Evolutionary conservation across 92 coral and sea anemone genomes (phyloP).

Genomic region (Montipora capitata): DNA sequence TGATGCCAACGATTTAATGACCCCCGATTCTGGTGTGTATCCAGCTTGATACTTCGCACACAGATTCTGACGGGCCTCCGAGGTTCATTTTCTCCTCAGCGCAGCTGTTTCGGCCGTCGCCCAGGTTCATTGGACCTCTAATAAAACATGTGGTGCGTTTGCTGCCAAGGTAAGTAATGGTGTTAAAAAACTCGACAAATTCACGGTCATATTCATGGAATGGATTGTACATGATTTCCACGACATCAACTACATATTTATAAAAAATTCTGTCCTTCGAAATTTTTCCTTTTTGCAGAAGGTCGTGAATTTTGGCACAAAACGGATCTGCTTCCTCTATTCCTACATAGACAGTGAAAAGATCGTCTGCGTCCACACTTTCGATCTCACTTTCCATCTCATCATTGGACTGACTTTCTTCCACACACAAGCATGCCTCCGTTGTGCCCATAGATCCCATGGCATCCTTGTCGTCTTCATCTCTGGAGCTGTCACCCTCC

Average conservation of each 20-base stretch:
- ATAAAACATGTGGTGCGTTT: slow-evolving; percentile 59
- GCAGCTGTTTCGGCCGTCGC: slow-evolving; percentile 72
- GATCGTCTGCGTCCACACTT: slow-evolving; percentile 64
- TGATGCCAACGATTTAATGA: slow-evolving; percentile 64
- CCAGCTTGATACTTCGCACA: slow-evolving; percentile 70
- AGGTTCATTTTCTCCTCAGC: slow-evolving; percentile 49
- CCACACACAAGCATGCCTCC: slow-evolving; percentile 8
- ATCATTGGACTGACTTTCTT: neutral
- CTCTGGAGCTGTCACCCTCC: neutral
- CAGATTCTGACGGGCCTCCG: slow-evolving; percentile 67
- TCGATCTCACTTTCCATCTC: neutral
- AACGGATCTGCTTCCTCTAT: slow-evolving; percentile 68
- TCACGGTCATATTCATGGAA: slow-evolving; percentile 73
- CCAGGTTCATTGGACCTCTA: slow-evolving; percentile 79
- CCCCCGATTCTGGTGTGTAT: slow-evolving; percentile 73
- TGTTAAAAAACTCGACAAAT: slow-evolving; percentile 69
- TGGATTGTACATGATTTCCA: slow-evolving; percentile 78
- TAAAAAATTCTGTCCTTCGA: slow-evolving; percentile 70
- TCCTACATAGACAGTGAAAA: slow-evolving; percentile 64
- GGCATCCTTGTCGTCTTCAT: slow-evolving; percentile 13
- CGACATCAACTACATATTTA: slow-evolving; percentile 66
- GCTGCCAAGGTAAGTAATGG: slow-evolving; percentile 75
- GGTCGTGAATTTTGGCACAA: slow-evolving; percentile 65
- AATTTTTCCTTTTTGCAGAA: slow-evolving; percentile 65
- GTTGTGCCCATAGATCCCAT: slow-evolving; percentile 1